phyloP scores from a whole-genome alignment of 1,140 invertebrate species.

The Ostrea denselamellosa region DNA sequence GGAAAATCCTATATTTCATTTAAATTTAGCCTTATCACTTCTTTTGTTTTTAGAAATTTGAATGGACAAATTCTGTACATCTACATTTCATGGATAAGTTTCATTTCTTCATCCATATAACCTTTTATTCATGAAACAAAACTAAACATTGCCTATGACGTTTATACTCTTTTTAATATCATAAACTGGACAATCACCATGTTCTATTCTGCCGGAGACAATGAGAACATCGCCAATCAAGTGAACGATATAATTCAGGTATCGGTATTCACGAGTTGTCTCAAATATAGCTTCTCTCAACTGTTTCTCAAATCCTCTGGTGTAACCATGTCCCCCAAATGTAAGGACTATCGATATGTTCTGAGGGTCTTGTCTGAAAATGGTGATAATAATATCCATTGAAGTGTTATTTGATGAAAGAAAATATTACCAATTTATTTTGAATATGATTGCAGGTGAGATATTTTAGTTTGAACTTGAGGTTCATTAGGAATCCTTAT shows the following conservation, averaged over 20 bases:
- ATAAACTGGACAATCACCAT: not conserved
- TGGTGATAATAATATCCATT: not conserved
- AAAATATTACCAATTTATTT: not conserved
- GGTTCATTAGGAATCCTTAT: too few relatives aligned
- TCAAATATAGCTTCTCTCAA: not conserved
- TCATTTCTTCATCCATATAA: too few relatives aligned
- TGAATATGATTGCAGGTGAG: not conserved
- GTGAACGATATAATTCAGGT: conserved; percentile 10
- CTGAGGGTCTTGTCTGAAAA: not conserved
- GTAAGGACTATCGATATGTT: conserved; percentile 14
- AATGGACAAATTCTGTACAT: too few relatives aligned
- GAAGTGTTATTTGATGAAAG: not conserved
- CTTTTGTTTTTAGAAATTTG: too few relatives aligned
- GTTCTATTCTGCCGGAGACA: conserved; percentile 18
- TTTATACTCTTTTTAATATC: too few relatives aligned
- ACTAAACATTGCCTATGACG: too few relatives aligned
- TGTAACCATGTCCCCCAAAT: not conserved
- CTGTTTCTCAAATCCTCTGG: not conserved
- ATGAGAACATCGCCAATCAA: conserved; percentile 30
- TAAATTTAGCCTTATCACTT: too few relatives aligned
- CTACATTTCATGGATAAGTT: too few relatives aligned
- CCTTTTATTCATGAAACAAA: too few relatives aligned
- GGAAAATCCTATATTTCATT: too few relatives aligned
- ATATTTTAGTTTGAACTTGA: not conserved
- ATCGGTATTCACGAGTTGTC: conserved; percentile 1